Conservation (phyloP, 2,888 invertebrate species). For the Drosophila pegasa region DNA sequence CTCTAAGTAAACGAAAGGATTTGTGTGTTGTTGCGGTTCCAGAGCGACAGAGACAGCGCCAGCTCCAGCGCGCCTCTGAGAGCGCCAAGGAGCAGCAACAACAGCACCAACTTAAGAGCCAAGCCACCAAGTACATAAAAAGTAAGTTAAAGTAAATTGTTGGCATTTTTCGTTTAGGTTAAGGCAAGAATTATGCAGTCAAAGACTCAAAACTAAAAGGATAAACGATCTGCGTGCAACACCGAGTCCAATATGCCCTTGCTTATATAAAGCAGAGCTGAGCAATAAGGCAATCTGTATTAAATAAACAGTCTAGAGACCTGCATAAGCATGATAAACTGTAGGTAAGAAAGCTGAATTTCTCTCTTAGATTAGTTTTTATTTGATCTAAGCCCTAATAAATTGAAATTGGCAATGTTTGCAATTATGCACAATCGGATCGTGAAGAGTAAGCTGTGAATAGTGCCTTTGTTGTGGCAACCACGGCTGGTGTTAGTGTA, state of each 20-base stretch:
- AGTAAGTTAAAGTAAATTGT: slow-evolving; percentile 79
- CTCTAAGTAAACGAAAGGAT: slow-evolving; percentile 63
- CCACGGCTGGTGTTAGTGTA: slow-evolving; percentile 25
- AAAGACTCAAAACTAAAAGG: slow-evolving; percentile 34
- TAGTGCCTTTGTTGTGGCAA: slow-evolving; percentile 10
- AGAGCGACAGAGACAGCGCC: slow-evolving; percentile 12
- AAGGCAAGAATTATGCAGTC: slow-evolving; percentile 64
- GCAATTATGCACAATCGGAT: slow-evolving; percentile 20
- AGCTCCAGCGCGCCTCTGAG: too few species aligned
- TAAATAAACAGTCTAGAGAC: not conserved
- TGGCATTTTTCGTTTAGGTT: slow-evolving; percentile 77
- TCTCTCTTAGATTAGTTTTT: not conserved
- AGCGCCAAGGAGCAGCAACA: slow-evolving; percentile 9
- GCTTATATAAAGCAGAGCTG: slow-evolving; percentile 6
- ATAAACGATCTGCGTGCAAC: slow-evolving; percentile 12
- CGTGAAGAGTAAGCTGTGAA: slow-evolving; percentile 25
- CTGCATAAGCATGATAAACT: not conserved
- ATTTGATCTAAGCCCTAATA: not conserved
- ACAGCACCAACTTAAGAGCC: slow-evolving; percentile 52
- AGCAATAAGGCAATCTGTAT: not conserved
- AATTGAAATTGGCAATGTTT: not conserved
- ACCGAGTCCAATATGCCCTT: slow-evolving; percentile 40
- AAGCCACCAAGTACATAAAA: slow-evolving; percentile 80
- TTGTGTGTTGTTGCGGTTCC: slow-evolving; percentile 58
- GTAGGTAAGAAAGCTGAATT: not conserved